phyloP scores from a whole-genome alignment of 2,888 invertebrate genomes.

The Brachyptera risi region DNA sequence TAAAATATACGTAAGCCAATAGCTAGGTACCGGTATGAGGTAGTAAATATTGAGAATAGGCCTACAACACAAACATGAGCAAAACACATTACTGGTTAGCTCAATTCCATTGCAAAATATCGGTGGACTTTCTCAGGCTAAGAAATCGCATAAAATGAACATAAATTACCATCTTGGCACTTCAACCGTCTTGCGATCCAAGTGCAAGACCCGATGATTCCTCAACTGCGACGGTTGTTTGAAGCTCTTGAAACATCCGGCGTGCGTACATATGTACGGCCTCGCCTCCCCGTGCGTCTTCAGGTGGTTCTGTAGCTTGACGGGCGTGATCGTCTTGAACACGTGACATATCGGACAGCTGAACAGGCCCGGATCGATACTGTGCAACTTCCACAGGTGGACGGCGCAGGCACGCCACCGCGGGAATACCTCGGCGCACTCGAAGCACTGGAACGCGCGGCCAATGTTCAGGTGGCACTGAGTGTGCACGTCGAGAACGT shows the following conservation, averaged over 20 bases:
- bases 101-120: no score
- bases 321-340: conserved; percentile 37
- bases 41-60: no score
- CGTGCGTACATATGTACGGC: conserved; percentile 48
- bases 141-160: no score
- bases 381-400: conserved; percentile 59
- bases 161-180: conserved; percentile 30
- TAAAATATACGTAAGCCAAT: no score
- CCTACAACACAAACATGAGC: no score
- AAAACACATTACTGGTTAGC: no score
- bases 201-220: conserved; percentile 55
- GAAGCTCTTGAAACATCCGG: conserved; percentile 56
- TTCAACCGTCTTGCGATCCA: conserved; percentile 41
- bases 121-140: no score
- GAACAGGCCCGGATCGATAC: conserved; percentile 35
- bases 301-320: conserved; percentile 59
- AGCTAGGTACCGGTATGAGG: no score
- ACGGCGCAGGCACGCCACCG: conserved; percentile 61
- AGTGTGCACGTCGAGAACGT: conserved; percentile 47
- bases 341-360: conserved; percentile 20
- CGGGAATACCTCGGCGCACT: conserved; percentile 30
- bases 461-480: conserved; percentile 47
- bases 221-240: conserved; percentile 58
- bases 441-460: conserved; percentile 25
- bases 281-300: conserved; percentile 54